A percentile compares a stretch with the other conserved stretches of the same genome.
phyloP scores from a whole-genome alignment of 2,113 vertebrate species.

The Microcebus lehilahytsara region DNA sequence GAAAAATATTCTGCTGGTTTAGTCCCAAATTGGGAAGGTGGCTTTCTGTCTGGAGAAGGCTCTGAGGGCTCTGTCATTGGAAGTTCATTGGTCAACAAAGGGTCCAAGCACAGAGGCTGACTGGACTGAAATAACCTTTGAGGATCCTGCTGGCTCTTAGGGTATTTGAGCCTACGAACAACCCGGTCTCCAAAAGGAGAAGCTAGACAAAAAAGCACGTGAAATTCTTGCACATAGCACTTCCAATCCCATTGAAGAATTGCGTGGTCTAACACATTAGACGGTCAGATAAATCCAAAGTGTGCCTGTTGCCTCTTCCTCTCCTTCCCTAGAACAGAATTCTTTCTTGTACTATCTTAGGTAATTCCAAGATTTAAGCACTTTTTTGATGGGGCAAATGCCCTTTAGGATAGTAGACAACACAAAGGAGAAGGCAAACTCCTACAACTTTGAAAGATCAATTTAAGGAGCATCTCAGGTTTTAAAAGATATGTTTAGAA shows the following conservation, averaged over 20 bases:
- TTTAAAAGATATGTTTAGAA: slow-evolving; percentile 1
- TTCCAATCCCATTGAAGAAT: too few relatives aligned
- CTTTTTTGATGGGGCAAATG: not conserved
- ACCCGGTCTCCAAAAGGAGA: not conserved
- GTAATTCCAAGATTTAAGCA: not conserved
- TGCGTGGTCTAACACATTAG: too few relatives aligned
- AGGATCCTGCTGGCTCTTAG: not conserved
- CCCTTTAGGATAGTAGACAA: too few relatives aligned
- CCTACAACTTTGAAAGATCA: not conserved
- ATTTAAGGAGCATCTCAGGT: not conserved
- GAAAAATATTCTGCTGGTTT: not conserved
- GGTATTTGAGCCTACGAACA: not conserved
- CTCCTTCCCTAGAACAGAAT: not conserved
- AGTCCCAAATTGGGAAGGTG: not conserved
- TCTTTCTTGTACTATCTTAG: not conserved
- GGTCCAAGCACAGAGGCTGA: not conserved
- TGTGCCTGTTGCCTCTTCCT: not conserved
- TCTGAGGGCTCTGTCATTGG: not conserved
- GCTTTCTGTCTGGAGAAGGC: not conserved
- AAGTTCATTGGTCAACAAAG: not conserved
- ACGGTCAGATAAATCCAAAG: too few relatives aligned
- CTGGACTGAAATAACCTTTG: not conserved
- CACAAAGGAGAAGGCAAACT: not conserved
- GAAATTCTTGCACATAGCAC: not conserved
- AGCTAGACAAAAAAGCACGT: not conserved